Base-by-base conservation (phyloP, 1,140 invertebrate genomes). In the Micrasema longulum region DNA sequence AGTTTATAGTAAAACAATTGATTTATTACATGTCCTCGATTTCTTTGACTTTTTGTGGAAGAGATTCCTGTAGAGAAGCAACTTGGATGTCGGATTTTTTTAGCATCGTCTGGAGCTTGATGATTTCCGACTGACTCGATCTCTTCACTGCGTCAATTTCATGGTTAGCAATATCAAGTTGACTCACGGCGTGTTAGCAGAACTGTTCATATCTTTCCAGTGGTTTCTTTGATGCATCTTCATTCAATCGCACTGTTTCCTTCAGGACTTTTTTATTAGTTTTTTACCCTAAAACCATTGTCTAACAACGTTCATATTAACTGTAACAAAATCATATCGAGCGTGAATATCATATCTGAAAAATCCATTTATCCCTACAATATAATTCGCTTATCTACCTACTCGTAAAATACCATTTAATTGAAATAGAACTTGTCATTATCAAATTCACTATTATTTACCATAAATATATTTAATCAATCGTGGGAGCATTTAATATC, bases 1-100 rank as follows among this genome's bases (percentile, higher is more conserved):
- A n/a, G n/a, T n/a, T n/a, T n/a, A n/a, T n/a, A n/a, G n/a, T n/a
- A n/a, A n/a, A n/a, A n/a, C n/a, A n/a, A n/a, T n/a, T n/a, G n/a
- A n/a, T n/a, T n/a, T n/a, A n/a, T n/a, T n/a, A n/a, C 67, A 93
- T 81, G 80, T 93, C 92, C 71, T 88, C 85, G 81, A 92, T 93
- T 81, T 94, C 92, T 77, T 89, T 88, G n/a, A 88, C 87, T 83
- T 93, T 93, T 78, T 92, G 91, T 60, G 91, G 88, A 52, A 93
- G 78, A 52, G 88, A 88, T 76, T 90, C 90, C 76, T 92, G 89
- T 71, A 93, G 80, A 20, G 90, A 90, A 35, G 85, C 88, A 1
- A 89, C 85, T 76, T 89, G 89, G 52, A 94, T 87, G 78, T 94
- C 92, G 77, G 91, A 87, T 80, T 93, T 93, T 79, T 91, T 93